These are phyloP conservation scores for Rhynchomys soricoides DNA, from an alignment of 2,113 vertebrate species.

Conservation along the genomic window DNA sequence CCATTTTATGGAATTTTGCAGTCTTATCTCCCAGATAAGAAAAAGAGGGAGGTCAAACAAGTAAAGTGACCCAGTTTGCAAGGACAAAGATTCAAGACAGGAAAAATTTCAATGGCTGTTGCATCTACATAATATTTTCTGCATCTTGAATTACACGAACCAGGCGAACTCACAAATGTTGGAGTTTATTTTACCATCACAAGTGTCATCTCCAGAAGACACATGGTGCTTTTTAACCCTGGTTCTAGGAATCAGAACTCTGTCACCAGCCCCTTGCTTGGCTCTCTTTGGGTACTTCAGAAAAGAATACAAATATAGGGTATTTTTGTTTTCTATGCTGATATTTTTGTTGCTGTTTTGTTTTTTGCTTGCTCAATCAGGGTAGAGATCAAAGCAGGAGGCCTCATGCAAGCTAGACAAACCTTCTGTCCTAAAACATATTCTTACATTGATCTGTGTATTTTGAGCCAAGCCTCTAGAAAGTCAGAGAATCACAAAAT, in stretches of 20 bases:
- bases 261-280: not conserved
- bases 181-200: not conserved
- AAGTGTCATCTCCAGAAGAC: not conserved
- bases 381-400: not conserved
- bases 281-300: not conserved
- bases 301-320: not conserved
- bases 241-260: not conserved
- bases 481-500: slow-evolving; percentile 30
- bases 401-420: not conserved
- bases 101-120: not conserved
- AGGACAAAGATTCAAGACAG: not conserved
- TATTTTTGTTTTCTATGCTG: not conserved
- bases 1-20: not conserved
- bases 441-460: not conserved
- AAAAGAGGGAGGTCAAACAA: not conserved
- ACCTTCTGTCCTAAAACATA: not conserved
- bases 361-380: not conserved
- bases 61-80: not conserved
- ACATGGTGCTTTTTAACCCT: not conserved
- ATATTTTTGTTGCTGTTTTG: not conserved
- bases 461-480: not conserved
- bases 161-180: not conserved
- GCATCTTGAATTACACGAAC: not conserved
- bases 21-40: not conserved
- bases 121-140: too few species aligned